Conservation (phyloP, 2,113 vertebrate species). For the Pollimyrus isidori region DNA sequence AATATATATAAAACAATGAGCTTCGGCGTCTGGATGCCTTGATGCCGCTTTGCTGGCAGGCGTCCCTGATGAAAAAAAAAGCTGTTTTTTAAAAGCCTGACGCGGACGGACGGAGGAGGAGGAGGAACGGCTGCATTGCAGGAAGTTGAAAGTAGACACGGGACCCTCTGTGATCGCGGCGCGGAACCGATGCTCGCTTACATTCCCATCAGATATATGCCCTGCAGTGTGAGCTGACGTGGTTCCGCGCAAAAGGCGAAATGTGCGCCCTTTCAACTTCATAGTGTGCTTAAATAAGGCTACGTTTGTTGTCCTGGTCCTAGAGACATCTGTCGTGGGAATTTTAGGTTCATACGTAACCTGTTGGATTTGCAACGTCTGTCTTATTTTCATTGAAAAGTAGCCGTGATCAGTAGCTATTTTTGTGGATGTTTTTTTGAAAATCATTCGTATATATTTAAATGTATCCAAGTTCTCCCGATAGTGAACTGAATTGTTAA, state of each 20-base stretch:
- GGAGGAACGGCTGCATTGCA: constrained; percentile 4
- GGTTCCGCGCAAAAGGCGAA: background rate
- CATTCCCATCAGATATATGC: background rate
- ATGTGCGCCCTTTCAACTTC: background rate
- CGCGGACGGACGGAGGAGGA: constrained; percentile 8
- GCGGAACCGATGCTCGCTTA: background rate
- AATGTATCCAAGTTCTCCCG: background rate
- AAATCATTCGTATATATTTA: background rate
- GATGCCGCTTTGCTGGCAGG: background rate
- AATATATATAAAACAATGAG: background rate
- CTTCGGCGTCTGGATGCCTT: background rate
- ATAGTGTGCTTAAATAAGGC: background rate
- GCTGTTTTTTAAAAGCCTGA: background rate
- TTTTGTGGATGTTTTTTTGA: background rate
- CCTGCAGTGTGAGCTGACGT: background rate
- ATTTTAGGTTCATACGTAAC: background rate
- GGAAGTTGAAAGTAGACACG: constrained; percentile 4
- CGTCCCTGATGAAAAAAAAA: background rate
- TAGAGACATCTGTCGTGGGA: background rate
- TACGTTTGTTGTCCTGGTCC: background rate
- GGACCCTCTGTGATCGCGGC: background rate
- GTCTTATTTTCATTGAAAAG: background rate
- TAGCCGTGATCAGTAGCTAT: background rate
- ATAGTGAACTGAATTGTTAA: background rate
- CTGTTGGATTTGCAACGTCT: background rate